Percentiles rank a stretch among this genome's conserved stretches.
These are phyloP conservation scores for Nerophis ophidion DNA, from an alignment of 2,113 vertebrate species.

Conservation along the genomic window DNA sequence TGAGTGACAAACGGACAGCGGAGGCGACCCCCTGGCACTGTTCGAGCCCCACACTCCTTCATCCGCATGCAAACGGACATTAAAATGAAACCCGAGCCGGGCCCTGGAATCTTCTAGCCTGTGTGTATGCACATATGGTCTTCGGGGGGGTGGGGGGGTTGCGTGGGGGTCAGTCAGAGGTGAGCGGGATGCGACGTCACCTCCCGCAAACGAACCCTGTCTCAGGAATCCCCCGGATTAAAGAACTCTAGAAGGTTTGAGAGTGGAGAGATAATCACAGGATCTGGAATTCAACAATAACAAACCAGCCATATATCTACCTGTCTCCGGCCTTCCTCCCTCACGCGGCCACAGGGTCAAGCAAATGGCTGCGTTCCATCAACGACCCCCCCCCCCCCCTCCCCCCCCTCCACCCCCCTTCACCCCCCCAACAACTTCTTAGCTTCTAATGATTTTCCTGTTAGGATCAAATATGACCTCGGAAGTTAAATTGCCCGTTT, in stretches of 20 bases:
- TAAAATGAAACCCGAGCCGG: slow-evolving; percentile 76
- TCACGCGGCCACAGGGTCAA: slow-evolving; percentile 84
- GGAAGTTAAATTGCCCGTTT: slow-evolving; percentile 29
- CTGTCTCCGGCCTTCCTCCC: slow-evolving; percentile 93
- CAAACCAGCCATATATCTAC: slow-evolving; percentile 98
- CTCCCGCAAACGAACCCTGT: slow-evolving; percentile 72
- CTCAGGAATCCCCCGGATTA: slow-evolving; percentile 90
- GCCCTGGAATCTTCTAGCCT: slow-evolving; percentile 60
- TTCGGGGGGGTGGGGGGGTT: too few species aligned
- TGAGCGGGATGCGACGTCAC: slow-evolving; percentile 75
- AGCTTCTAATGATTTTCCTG: slow-evolving; percentile 59
- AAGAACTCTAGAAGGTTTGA: slow-evolving; percentile 89
- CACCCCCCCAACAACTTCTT: slow-evolving; percentile 37
- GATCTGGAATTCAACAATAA: slow-evolving; percentile 97
- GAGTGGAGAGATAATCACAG: slow-evolving; percentile 93
- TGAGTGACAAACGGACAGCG: slow-evolving; percentile 58
- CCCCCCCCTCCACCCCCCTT: slow-evolving; percentile 9
- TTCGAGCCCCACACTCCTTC: slow-evolving; percentile 42
- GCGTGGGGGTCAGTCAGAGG: slow-evolving; percentile 78
- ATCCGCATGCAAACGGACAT: slow-evolving; percentile 72
- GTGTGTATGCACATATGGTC: slow-evolving; percentile 13
- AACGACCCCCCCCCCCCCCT: slow-evolving; percentile 38
- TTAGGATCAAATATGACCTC: slow-evolving; percentile 65
- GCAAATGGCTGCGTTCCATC: slow-evolving; percentile 84
- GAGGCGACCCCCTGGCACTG: slow-evolving; percentile 59